Evolutionary conservation across 2,113 vertebrate genomes (phyloP).

Genomic region (Cyphomyrus plagiostoma): DNA sequence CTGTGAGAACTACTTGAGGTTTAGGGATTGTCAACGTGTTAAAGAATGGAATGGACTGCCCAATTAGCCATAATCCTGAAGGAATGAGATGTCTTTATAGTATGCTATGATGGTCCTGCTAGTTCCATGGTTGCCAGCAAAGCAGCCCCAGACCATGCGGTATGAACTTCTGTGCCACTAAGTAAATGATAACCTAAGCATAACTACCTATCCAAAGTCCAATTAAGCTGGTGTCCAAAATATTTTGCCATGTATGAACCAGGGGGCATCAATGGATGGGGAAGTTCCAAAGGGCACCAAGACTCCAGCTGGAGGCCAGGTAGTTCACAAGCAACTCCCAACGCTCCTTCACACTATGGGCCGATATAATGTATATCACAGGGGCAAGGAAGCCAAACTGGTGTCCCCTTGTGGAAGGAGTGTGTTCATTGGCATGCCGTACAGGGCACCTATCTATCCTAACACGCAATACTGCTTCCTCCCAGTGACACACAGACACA

Average conservation of each 20-base stretch:
- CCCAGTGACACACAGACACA: neutral
- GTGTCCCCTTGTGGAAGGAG: no score
- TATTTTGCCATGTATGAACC: neutral
- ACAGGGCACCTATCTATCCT: neutral
- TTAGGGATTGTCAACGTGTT: no score
- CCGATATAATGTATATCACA: neutral
- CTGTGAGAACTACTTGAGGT: no score
- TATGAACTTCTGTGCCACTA: neutral
- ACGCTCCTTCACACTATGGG: neutral
- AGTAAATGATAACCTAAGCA: neutral
- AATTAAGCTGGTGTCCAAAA: neutral
- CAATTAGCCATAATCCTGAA: no score
- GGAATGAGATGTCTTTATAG: no score
- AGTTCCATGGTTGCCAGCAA: no score
- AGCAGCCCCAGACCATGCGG: neutral
- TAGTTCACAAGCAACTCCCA: neutral
- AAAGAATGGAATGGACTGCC: no score
- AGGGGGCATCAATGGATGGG: neutral
- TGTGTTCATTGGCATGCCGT: no score
- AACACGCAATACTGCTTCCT: neutral
- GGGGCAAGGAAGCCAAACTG: neutral
- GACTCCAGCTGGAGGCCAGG: neutral
- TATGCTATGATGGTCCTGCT: no score
- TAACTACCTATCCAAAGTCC: neutral
- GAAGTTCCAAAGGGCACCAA: neutral